Evolutionary conservation across 2,888 invertebrate genomes (phyloP).

Genomic region (Heliconius cydno): DNA sequence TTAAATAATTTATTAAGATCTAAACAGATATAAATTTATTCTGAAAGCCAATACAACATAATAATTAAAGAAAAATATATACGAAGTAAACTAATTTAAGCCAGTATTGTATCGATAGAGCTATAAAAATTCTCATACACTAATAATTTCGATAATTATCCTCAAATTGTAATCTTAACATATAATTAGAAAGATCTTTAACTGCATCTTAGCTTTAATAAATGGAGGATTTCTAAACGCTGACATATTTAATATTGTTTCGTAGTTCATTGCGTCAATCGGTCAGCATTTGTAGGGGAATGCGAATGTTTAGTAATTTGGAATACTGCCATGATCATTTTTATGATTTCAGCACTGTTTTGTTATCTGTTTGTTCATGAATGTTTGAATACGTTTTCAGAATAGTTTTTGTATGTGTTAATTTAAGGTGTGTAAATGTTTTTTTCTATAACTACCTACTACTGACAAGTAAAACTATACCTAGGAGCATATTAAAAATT

Average conservation of each 20-base stretch:
- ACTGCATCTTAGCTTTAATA: conserved; percentile 16
- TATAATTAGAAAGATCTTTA: not conserved
- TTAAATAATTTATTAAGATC: not conserved
- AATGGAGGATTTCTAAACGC: conserved; percentile 23
- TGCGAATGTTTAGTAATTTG: conserved; percentile 74
- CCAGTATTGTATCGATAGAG: not conserved
- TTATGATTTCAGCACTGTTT: conserved; percentile 53
- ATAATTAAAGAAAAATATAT: conserved; percentile 8
- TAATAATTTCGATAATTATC: not conserved
- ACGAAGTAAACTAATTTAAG: not conserved
- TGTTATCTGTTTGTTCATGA: conserved; percentile 51
- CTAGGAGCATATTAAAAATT: not conserved
- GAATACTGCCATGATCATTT: conserved; percentile 68
- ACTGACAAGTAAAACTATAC: not conserved
- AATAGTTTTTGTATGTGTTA: not conserved
- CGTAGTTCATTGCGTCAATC: conserved; percentile 62
- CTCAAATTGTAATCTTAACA: not conserved
- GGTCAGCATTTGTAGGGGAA: conserved; percentile 60
- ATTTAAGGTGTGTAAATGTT: no score
- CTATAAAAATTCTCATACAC: not conserved
- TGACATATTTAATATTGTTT: conserved; percentile 29
- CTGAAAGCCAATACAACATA: not conserved
- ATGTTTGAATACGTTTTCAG: conserved; percentile 20
- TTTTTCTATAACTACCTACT: no score
- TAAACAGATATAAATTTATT: not conserved